Evolutionary conservation across 2,113 vertebrate species (phyloP), one percentile per base, ranked within the genome.

Genomic region (Serilophus lunatus): DNA sequence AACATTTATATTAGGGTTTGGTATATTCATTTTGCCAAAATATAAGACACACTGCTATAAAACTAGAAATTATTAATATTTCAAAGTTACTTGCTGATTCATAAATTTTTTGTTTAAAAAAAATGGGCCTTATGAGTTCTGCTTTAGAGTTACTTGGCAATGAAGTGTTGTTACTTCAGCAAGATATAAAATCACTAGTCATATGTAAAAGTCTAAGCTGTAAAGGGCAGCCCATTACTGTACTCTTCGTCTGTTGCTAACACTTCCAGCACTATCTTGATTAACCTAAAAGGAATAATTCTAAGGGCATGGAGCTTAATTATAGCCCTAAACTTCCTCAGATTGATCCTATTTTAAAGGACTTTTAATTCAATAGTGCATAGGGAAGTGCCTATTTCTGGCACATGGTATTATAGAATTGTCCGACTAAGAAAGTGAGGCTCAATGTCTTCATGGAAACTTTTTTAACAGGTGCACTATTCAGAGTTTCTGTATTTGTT

Each of bases 11-110:
- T 54, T 75, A 87, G 24, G 13, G 64, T 91, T 89, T 80, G 59
- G 82, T 35, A 71, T 71, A 88, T 76, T 95, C 23, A 76, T 79
- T 81, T 95, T 71, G 47, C 38, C 31, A 86, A 92, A 51, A 17
- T 28, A 64, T 24, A 66, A 38, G 54, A 89, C 81, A 89, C 81
- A 76, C 12, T 77, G 42, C 49, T 84, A 78, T 85, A 91, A 79
- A 95, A 77, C n/a, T 25, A 64, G 61, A 86, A 95, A 69, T 5
- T 47, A 84, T 60, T 93, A 89, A 91, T 92, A 88, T 92, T 94
- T 92, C 76, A 85, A 91, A 90, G 47, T 86, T 77, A 63, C 44
- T 79, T 33, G 72, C 50, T 2, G 12, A 82, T 74, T 80, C 74
- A 76, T 86, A 22, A 38, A 26, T 20, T 84, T 65, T 90, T 83